These are phyloP conservation scores for Meles meles DNA, from an alignment of 2,113 vertebrate species.

Conservation along the genomic window DNA sequence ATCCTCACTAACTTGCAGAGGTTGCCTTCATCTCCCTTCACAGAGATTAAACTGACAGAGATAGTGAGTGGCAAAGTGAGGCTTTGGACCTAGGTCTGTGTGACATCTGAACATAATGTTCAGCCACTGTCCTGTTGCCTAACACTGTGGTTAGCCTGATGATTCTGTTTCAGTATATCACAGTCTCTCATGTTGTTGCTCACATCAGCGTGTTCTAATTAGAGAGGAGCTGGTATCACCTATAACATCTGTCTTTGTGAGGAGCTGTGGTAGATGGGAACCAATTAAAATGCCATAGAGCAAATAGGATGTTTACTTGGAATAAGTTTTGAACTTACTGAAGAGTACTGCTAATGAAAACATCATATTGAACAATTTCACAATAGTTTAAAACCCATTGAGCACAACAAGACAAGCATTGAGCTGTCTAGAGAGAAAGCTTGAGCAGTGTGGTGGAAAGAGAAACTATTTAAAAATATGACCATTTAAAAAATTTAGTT, in stretches of 20 bases:
- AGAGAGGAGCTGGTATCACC: constrained; percentile 5
- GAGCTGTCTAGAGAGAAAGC: constrained; percentile 65
- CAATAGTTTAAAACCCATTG: constrained; percentile 77
- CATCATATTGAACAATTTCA: constrained; percentile 67
- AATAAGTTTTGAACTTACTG: constrained; percentile 71
- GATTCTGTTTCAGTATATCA: neutral
- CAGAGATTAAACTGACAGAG: neutral
- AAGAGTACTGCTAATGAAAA: constrained; percentile 74
- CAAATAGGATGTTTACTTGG: constrained; percentile 73
- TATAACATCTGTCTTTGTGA: constrained; percentile 40
- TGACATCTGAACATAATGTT: neutral
- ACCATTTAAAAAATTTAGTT: constrained; percentile 74
- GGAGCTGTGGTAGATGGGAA: constrained; percentile 44
- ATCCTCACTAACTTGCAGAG: neutral
- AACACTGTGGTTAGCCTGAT: neutral
- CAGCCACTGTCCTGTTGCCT: neutral
- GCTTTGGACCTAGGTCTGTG: neutral
- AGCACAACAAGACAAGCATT: constrained; percentile 72
- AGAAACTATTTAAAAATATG: constrained; percentile 77
- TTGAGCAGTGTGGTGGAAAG: constrained; percentile 72
- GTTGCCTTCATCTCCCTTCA: neutral
- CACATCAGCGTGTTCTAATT: neutral
- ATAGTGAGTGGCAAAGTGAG: neutral
- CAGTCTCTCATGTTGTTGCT: neutral
- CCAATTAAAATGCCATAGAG: constrained; percentile 69